Conservation (phyloP, 2,888 invertebrate genomes). For the Keiferia lycopersicella region DNA sequence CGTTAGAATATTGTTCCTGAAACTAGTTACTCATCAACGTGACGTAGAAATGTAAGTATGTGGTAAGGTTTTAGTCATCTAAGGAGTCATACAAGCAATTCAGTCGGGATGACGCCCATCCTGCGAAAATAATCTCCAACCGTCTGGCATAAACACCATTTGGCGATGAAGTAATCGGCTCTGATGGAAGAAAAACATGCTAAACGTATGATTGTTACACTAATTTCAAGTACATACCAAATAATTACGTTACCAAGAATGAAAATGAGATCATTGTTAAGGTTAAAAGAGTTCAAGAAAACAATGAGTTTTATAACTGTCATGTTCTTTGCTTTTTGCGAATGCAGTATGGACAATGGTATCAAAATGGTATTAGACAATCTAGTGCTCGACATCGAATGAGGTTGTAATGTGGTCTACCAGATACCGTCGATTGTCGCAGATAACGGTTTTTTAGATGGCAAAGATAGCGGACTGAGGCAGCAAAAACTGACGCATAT, state of each 20-base stretch:
- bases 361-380: constrained; percentile 7
- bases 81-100: constrained; percentile 59
- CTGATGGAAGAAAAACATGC: constrained; percentile 45
- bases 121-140: constrained; percentile 64
- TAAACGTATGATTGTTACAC: constrained; percentile 22
- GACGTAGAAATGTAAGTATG: constrained; percentile 51
- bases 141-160: constrained; percentile 59
- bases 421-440: constrained; percentile 29
- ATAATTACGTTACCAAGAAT: constrained; percentile 9
- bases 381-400: constrained; percentile 22
- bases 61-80: constrained; percentile 74
- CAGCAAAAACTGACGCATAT: constrained; percentile 49
- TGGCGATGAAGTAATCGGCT: constrained; percentile 45
- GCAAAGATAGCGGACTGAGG: constrained; percentile 12
- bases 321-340: not conserved
- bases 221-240: not conserved
- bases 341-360: not conserved
- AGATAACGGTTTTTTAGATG: constrained; percentile 27
- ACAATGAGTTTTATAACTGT: not conserved
- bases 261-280: constrained; percentile 10
- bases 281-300: not conserved
- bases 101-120: constrained; percentile 67
- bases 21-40: constrained; percentile 58
- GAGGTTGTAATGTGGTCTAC: constrained; percentile 29
- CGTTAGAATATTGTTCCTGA: constrained; percentile 5